Evolutionary conservation across 2,113 vertebrate genomes (phyloP), one percentile per base, ranked within the genome.

Genomic region (Globicephala melas): DNA sequence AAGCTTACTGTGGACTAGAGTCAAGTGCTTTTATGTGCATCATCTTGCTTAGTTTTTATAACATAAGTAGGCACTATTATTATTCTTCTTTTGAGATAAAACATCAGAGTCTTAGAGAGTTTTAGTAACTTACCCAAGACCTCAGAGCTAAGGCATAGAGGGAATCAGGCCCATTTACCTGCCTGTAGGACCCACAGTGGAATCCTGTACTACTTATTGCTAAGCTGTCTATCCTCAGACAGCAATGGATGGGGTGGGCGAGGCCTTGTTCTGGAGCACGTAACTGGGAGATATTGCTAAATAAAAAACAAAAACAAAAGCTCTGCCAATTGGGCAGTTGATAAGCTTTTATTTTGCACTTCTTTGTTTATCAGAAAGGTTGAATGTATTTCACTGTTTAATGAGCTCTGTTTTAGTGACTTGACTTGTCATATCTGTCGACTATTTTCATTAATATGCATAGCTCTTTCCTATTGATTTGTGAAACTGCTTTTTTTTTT

Each of bases 321-420:
- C 33, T 28, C 71, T 88, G 36, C 70, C 76, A 83, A 0, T 4
- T 47, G 60, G 92, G 73, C 80, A 88, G 38, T 65, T 38, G 81
- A 80, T 90, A 53, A 65, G 60, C 47, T 89, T 95, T 96, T 68
- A 88, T 92, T 94, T 91, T 77, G 82, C 50, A 58, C 92, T 88
- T 91, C 65, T 77, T 79, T 81, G 58, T 88, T 96, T 77, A 38
- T 71, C 67, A 38, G 50, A 88, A 93, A 92, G 85, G 62, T 68
- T 85, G 86, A 82, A 21, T 86, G 82, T 71, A 67, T 91, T 95
- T 91, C 82, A 44, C 5, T 77, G 74, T 67, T 92, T 92, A 91
- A 71, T 93, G 85, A 87, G 50, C 28, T 95, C 65, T 38, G 6
- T 58, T 89, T 93, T 82, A 88, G 81, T 55, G 82, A 91, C 85